Conservation (phyloP, 2,797 vertebrate species). For the Coregonus sp. region DNA sequence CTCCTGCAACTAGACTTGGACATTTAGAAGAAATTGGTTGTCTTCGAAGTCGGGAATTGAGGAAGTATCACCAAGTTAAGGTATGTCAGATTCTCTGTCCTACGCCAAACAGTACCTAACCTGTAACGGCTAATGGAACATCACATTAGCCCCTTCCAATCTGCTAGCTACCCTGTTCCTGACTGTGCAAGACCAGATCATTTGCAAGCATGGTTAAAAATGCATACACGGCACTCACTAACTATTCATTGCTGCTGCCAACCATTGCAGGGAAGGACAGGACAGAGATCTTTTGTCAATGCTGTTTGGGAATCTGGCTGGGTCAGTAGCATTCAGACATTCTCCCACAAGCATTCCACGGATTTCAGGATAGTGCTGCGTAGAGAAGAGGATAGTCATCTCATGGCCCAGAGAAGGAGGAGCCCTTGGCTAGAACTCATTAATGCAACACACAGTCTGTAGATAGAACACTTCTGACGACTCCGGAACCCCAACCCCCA, state of each 20-base stretch:
- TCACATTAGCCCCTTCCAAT: too few relatives aligned
- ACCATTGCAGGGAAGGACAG: conserved; percentile 17
- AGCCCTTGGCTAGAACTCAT: conserved; percentile 56
- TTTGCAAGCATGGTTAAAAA: conserved; percentile 34
- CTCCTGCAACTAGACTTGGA: too few relatives aligned
- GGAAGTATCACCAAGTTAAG: too few relatives aligned
- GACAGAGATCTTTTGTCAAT: conserved; percentile 70
- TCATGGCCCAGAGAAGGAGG: conserved; percentile 44
- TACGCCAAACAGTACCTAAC: too few relatives aligned
- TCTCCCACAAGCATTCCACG: conserved; percentile 64
- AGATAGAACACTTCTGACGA: conserved; percentile 41
- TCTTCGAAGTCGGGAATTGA: too few relatives aligned
- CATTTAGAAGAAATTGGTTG: too few relatives aligned
- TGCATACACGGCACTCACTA: not conserved
- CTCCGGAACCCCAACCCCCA: conserved; percentile 52
- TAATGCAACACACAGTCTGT: conserved; percentile 64
- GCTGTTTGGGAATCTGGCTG: conserved; percentile 56
- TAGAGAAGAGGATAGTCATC: conserved; percentile 50
- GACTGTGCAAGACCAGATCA: conserved; percentile 9
- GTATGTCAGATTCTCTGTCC: too few relatives aligned
- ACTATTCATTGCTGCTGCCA: conserved; percentile 6
- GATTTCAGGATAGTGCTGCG: conserved; percentile 69
- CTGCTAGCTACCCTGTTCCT: not conserved
- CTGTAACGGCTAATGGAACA: too few relatives aligned
- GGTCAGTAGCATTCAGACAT: conserved; percentile 48